Conservation (phyloP, 92 coral and sea anemone species). For the Palythoa grandiflora region DNA sequence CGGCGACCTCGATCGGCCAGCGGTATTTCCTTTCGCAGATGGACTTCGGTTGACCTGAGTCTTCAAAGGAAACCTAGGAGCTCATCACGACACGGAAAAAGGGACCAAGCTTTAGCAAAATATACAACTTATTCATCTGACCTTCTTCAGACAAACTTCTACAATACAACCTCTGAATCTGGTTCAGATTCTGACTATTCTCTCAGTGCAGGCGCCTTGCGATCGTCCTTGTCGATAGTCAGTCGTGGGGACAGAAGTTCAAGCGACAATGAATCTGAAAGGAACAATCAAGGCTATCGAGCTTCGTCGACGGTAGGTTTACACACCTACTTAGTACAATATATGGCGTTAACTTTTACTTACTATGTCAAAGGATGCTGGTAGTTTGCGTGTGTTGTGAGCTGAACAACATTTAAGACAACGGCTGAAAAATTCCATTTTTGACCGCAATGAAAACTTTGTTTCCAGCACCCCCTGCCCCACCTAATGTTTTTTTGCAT, state of each 20-base stretch:
- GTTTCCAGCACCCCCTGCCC: too few species aligned
- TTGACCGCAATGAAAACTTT: too few species aligned
- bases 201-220: background rate
- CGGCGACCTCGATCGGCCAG: slow-evolving; percentile 19
- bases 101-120: background rate
- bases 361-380: too few species aligned
- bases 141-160: background rate
- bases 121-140: slow-evolving; percentile 5
- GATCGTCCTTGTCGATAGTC: slow-evolving; percentile 14
- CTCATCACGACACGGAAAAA: background rate
- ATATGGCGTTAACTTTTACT: too few species aligned
- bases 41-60: slow-evolving; percentile 44
- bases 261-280: slow-evolving; percentile 7
- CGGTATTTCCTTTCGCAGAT: slow-evolving; percentile 35
- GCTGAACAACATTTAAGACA: too few species aligned
- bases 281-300: background rate
- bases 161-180: slow-evolving; percentile 31
- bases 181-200: slow-evolving; percentile 39
- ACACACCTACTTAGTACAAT: too few species aligned
- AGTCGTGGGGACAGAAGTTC: background rate
- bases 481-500: too few species aligned
- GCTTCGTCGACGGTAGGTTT: background rate
- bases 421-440: too few species aligned
- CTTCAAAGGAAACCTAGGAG: slow-evolving; percentile 16
- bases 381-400: too few species aligned